Conservation (phyloP, 2,113 vertebrate genomes). For the Hystrix cristata region DNA sequence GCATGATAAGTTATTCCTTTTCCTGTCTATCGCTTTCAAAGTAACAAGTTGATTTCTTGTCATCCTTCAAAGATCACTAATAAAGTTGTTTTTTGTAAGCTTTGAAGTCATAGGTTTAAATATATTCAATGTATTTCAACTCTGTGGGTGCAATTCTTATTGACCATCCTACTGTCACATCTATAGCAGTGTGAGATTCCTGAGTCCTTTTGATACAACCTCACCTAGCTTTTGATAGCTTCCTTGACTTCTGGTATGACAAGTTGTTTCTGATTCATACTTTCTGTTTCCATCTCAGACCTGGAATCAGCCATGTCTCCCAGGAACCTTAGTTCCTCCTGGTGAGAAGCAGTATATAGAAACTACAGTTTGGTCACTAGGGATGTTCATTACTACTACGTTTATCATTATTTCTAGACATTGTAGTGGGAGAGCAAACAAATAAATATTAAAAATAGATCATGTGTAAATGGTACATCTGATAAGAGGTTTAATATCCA, state of each 20-base stretch:
- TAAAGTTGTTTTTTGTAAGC: not conserved
- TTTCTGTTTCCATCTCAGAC: not conserved
- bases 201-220: not conserved
- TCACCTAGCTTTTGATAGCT: not conserved
- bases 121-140: not conserved
- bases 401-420: not conserved
- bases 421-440: not conserved
- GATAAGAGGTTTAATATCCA: not conserved
- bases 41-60: not conserved
- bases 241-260: not conserved
- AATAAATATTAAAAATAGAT: not conserved
- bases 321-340: not conserved
- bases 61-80: conserved; percentile 22
- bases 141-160: not conserved
- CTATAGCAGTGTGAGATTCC: not conserved
- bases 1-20: not conserved
- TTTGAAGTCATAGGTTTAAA: not conserved
- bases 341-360: not conserved
- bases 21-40: not conserved
- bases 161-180: not conserved
- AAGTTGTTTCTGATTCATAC: not conserved
- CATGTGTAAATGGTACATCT: not conserved
- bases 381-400: not conserved
- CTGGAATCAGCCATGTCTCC: not conserved
- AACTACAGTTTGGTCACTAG: not conserved